These are phyloP conservation scores for Aleiodes sp. DNA, from an alignment of 1,140 invertebrate genomes.

Conservation along the genomic window DNA sequence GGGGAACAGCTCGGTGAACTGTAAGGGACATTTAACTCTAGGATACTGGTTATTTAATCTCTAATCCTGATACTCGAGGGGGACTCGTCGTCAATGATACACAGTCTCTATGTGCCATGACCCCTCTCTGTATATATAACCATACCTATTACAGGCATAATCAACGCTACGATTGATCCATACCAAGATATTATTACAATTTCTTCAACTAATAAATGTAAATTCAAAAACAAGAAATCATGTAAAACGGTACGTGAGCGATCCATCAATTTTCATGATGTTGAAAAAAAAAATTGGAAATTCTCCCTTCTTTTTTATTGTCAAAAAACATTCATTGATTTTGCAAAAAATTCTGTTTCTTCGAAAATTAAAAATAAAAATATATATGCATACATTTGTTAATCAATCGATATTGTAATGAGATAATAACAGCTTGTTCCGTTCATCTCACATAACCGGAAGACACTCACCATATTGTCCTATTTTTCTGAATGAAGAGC, in stretches of 20 bases:
- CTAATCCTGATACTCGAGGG: constrained; percentile 63
- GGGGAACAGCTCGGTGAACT: not conserved
- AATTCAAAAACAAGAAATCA: not conserved
- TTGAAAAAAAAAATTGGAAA: not conserved
- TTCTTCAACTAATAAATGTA: not conserved
- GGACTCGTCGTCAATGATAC: constrained; percentile 58
- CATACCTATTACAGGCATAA: not conserved
- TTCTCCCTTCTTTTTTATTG: not conserved
- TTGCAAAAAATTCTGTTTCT: not conserved
- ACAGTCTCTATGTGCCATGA: not conserved
- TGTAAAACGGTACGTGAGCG: not conserved
- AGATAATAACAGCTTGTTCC: constrained; percentile 37
- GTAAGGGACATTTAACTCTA: constrained; percentile 45
- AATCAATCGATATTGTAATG: constrained; percentile 30
- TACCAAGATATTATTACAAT: not conserved
- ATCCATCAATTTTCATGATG: not conserved
- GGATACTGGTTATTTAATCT: constrained; percentile 65
- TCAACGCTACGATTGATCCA: not conserved
- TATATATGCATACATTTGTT: not conserved
- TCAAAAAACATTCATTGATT: not conserved
- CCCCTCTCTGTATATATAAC: not conserved
- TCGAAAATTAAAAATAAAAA: not conserved
- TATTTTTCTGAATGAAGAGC: constrained; percentile 19
- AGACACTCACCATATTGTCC: constrained; percentile 60
- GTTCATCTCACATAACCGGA: constrained; percentile 46